A percentile compares a stretch with the other conserved stretches of the same genome.
Evolutionary conservation across 1,140 invertebrate species (phyloP).

Genomic region (Drosophila micromelanica): DNA sequence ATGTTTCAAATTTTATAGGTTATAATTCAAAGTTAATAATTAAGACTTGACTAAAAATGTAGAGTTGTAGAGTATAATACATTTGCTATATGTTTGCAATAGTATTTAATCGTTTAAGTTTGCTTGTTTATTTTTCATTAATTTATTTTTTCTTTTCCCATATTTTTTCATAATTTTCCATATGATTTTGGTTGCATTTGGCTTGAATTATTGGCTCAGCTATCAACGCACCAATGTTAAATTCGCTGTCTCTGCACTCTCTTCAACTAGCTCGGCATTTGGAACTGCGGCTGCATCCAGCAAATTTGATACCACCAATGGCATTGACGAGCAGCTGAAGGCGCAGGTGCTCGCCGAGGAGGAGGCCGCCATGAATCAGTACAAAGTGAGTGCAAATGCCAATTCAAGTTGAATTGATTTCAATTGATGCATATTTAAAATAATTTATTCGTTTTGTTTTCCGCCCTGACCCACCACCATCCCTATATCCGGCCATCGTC

Average conservation of each 20-base stretch:
- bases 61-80: too few species aligned
- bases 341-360: constrained; percentile 96
- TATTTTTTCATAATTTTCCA: constrained; percentile 36
- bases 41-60: too few species aligned
- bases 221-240: constrained; percentile 93
- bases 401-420: constrained; percentile 1
- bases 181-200: constrained; percentile 40
- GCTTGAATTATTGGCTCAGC: constrained; percentile 84
- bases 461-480: constrained; percentile 45
- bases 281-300: constrained; percentile 91
- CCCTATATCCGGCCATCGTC: background rate
- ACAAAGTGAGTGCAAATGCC: constrained; percentile 90
- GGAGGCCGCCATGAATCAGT: constrained; percentile 96
- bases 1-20: too few species aligned
- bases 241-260: constrained; percentile 94
- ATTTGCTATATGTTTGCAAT: background rate
- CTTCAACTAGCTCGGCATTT: constrained; percentile 94
- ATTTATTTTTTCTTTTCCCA: constrained; percentile 31
- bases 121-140: constrained; percentile 7
- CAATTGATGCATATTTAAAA: constrained; percentile 53
- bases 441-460: constrained; percentile 49
- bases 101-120: constrained; percentile 1
- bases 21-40: too few species aligned
- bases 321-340: constrained; percentile 93
- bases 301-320: constrained; percentile 89